Evolutionary conservation across 2,113 vertebrate genomes (phyloP), one percentile per base, ranked within the genome.

Genomic region (Ariopsis seemanni): DNA sequence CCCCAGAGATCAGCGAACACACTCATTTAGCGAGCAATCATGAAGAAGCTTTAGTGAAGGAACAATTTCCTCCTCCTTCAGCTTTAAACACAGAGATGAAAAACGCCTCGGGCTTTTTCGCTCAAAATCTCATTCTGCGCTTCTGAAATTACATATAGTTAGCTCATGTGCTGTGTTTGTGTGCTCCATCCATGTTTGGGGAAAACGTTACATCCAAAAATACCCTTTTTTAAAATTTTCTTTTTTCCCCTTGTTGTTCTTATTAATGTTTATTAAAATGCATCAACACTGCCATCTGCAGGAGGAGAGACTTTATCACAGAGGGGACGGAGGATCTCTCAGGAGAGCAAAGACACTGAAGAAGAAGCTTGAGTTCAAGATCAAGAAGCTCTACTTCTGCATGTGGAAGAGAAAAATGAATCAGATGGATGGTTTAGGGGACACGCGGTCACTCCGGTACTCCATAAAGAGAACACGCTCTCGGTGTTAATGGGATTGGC

Each of bases 251-350:
- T 4, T 78, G 50, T 17, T 25, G 25, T 78, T 78, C n/a, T 78
- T 81, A 81, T 81, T 60, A 22, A 81, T 60, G 52, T 84, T 69
- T 71, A 84, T 57, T 84, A 65, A 84, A 79, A 72, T 88, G 88
- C 93, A 93, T 91, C 93, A 93, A 95, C 90, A 95, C 92, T 93
- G 94, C 93, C 95, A 92, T 92, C 95, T 88, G 25, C 88, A 94
- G 95, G 91, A 78, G 25, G 17, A 50, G 20, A 57, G 1, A 7
- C 2, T 12, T 53, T 58, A 80, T 83, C 27, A 58, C 84, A 14
- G n/a, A 30, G n/a, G 82, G 52, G 52, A 34, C 20, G 12, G 5
- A 18, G 17, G 18, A 14, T 15, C 84, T 71, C 87, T 83, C 88
- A 83, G 91, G 82, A 91, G 85, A 85, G 83, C 78, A 89, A 85